Conservation (phyloP, 1,140 invertebrate species). For the Anastrepha ludens region DNA sequence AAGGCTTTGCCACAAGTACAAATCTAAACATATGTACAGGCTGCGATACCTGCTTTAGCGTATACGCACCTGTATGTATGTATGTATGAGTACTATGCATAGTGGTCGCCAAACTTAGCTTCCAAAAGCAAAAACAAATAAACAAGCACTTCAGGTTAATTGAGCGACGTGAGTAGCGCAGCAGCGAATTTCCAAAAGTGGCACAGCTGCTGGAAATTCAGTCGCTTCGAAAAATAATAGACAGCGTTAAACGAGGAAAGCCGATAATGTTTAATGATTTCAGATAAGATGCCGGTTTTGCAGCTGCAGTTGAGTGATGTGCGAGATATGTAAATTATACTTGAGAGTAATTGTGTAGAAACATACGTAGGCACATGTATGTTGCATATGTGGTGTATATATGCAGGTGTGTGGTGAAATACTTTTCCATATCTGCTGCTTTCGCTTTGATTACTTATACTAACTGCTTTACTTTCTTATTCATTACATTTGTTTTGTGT, state of each 20-base stretch:
- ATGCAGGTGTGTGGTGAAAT: background rate
- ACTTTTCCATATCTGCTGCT: background rate
- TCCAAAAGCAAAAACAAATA: background rate
- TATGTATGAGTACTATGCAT: background rate
- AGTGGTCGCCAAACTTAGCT: background rate
- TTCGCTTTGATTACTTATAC: background rate
- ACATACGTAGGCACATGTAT: no score
- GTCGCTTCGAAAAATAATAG: no score
- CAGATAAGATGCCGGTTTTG: background rate
- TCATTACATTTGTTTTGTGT: slow-evolving; percentile 21
- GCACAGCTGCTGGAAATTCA: background rate
- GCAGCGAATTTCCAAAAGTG: background rate
- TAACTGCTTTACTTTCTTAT: background rate
- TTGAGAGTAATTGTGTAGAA: no score
- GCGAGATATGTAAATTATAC: no score
- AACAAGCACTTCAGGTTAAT: background rate
- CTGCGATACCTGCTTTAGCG: background rate
- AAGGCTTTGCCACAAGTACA: background rate
- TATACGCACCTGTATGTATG: no score
- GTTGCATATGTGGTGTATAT: background rate
- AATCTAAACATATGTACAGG: background rate
- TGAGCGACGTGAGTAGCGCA: background rate
- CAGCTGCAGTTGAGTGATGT: background rate
- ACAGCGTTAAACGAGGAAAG: no score
- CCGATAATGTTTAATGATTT: background rate